Evolutionary conservation across 1,140 invertebrate genomes (phyloP).

Genomic region (Ceratina calcarata): DNA sequence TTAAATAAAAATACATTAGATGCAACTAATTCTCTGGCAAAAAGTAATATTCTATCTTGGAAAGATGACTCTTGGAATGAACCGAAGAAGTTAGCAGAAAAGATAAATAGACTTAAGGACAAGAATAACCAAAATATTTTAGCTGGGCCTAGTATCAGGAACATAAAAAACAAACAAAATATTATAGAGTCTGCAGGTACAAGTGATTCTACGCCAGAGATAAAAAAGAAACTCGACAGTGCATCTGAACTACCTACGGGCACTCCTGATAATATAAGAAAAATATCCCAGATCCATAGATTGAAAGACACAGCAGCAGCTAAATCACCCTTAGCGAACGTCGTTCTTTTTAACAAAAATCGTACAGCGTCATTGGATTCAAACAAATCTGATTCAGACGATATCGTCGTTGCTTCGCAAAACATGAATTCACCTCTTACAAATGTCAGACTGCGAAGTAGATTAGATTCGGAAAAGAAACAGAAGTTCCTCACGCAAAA

Average conservation of each 20-base stretch:
- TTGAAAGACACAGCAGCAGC: slow-evolving; percentile 29
- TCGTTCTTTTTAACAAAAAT: slow-evolving; percentile 50
- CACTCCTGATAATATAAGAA: background rate
- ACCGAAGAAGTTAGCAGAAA: slow-evolving; percentile 33
- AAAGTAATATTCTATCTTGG: slow-evolving; percentile 57
- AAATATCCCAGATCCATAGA: slow-evolving; percentile 40
- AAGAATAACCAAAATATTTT: slow-evolving; percentile 25
- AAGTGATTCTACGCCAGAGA: background rate
- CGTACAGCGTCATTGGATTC: slow-evolving; percentile 57
- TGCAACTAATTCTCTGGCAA: slow-evolving; percentile 1
- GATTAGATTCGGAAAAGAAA: slow-evolving; percentile 52
- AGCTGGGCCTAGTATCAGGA: slow-evolving; percentile 26
- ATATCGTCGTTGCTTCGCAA: slow-evolving; percentile 61
- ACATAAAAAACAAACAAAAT: slow-evolving; percentile 23
- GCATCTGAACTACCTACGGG: background rate
- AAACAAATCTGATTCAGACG: slow-evolving; percentile 71
- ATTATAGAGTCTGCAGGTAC: background rate
- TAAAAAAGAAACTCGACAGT: slow-evolving; percentile 16
- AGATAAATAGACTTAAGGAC: slow-evolving; percentile 30
- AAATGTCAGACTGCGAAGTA: slow-evolving; percentile 53
- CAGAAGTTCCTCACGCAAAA: slow-evolving; percentile 47
- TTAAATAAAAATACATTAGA: background rate
- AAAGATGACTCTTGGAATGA: slow-evolving; percentile 73
- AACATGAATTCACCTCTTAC: slow-evolving; percentile 32
- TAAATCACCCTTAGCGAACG: slow-evolving; percentile 60